Percentiles rank a stretch among this genome's conserved stretches.
Evolutionary conservation across 2,797 vertebrate species (phyloP).

Genomic region (Cirrhinus molitorella): DNA sequence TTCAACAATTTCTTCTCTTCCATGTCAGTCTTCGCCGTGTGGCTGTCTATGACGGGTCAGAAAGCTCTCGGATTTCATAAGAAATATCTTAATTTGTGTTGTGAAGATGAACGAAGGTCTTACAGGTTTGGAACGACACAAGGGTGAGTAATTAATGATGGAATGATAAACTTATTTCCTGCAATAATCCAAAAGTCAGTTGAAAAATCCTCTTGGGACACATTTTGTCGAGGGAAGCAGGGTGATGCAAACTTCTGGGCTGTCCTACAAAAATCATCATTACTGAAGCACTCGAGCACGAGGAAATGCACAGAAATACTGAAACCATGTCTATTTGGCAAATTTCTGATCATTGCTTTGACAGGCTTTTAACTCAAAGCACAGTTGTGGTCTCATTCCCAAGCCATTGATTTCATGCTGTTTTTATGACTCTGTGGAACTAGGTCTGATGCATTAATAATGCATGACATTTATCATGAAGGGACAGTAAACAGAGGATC

Average conservation of each 20-base stretch:
- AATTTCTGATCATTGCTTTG: background rate
- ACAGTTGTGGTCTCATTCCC: background rate
- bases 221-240: background rate
- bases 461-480: background rate
- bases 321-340: background rate
- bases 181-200: too few relatives aligned
- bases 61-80: too few relatives aligned
- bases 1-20: too few relatives aligned
- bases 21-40: too few relatives aligned
- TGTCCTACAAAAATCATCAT: background rate
- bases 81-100: too few relatives aligned
- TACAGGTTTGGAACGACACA: too few relatives aligned
- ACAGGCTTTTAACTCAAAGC: background rate
- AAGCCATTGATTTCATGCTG: background rate
- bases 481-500: background rate
- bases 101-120: too few relatives aligned
- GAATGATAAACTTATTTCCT: too few relatives aligned
- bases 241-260: background rate
- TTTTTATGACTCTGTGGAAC: background rate
- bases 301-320: background rate
- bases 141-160: too few relatives aligned
- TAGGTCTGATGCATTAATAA: conserved; percentile 18
- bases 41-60: too few relatives aligned
- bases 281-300: background rate
- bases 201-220: background rate